Conservation (phyloP, 2,797 vertebrate genomes). For the Streptopelia turtur region DNA sequence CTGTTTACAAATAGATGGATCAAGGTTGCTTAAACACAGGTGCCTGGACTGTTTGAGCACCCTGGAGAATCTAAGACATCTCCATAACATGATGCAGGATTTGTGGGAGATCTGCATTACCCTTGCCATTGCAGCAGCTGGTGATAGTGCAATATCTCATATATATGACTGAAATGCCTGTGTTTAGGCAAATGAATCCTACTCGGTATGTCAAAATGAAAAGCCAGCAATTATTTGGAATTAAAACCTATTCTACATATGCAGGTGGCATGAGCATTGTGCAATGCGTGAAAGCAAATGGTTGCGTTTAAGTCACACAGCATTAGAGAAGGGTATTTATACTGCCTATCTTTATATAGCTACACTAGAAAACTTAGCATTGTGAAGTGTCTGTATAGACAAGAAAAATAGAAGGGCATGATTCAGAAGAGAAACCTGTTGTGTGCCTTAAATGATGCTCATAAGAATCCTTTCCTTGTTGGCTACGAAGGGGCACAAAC, state of each 20-base stretch:
- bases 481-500: neutral
- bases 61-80: neutral
- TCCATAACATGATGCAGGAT: neutral
- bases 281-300: neutral
- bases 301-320: neutral
- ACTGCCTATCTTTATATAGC: neutral
- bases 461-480: neutral
- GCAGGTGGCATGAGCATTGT: neutral
- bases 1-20: neutral
- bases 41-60: neutral
- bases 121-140: neutral
- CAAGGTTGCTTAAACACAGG: neutral
- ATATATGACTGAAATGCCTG: neutral
- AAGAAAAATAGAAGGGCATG: neutral
- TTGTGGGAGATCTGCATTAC: neutral
- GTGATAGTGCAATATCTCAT: neutral
- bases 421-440: neutral
- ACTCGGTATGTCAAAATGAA: conserved; percentile 3
- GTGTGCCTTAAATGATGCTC: neutral
- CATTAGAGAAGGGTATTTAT: neutral
- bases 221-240: conserved; percentile 11
- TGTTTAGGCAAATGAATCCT: neutral
- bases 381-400: neutral
- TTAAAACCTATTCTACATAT: neutral
- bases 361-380: neutral